Evolutionary conservation across 2,113 vertebrate genomes (phyloP), one percentile per base, ranked within the genome.

Genomic region (Tringa solitaria): DNA sequence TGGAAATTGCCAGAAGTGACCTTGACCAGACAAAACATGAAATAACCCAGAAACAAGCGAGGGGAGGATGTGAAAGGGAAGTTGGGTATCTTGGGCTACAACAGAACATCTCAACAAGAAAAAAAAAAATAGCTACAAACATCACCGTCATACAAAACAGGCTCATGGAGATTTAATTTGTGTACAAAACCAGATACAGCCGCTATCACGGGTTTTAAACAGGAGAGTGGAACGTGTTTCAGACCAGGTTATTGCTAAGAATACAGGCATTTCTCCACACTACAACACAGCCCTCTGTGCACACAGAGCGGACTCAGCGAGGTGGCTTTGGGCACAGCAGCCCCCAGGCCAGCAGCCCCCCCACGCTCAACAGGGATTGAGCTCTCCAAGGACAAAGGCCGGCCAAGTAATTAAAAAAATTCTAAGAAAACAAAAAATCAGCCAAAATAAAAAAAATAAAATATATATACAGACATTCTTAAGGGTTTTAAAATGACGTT

Each of bases 131-230:
- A 92, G 84, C 67, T 50, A 28, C 78, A 59, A 63, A 53, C 75
- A 83, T 22, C 87, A 45, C 24, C 76, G 6, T 45, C 61, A 3
- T 50, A 65, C 63, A 61, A 61, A 95, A 74, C 51, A 88, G 90
- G 50, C 79, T 87, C 50, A 0, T 1, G 50, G 54, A 53, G 85
- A 73, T 95, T 93, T 85, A 86, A 88, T 95, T 91, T 30, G 51
- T 2, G 9, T 80, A 88, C 82, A 88, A 80, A 95, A 60, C 17
- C 89, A 61, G 87, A 70, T 37, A 83, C 85, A 90, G 87, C 59
- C 20, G 41, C 68, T 16, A 12, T 6, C 72, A 3, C 18, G 6
- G 60, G 24, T 50, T 79, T 90, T 32, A 70, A 32, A 50, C 27
- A 69, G 59, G 28, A 35, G 50, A 60, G 65, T 57, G 21, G 56